Base-by-base conservation (phyloP, 2,113 vertebrate genomes). In the Grus americana region DNA sequence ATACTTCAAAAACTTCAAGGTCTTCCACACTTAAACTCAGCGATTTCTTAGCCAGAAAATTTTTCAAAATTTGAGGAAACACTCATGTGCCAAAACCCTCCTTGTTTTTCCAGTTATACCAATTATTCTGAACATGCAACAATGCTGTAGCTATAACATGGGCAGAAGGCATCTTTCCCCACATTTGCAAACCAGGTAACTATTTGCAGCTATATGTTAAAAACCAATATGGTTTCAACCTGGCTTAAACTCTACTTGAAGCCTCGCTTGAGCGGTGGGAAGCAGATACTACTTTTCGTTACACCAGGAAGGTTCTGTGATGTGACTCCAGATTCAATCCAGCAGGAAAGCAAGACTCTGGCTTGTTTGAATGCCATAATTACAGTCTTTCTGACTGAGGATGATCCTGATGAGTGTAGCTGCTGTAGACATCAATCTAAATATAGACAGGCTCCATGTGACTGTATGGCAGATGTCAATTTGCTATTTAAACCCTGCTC, bases 401-500 rank as follows among this genome's bases (percentile, higher is more conserved):
- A 71, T 92, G 57, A 80, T 90, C 86, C 74, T 75, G 62, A 90
- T 95, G 70, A 75, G 70, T 7, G 16, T 66, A 54, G 52, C 85
- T 75, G 61, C 66, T 79, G 14, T 26, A 90, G 74, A 59, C 57
- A 79, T 92, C 79, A 30, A 47, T 42, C 85, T 78, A 94, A 95
- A 88, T 63, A 90, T 71, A 95, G 74, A 79, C 44, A 27, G 32
- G n/a, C 29, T 70, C 61, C 79, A 49, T 30, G 21, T 38, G 46
- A 92, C 82, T 92, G 44, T 44, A 19, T 26, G 40, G 62, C 79
- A 88, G 82, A 85, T 85, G 82, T 78, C 86, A 88, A 40, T 90
- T 90, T 90, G 47, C 65, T 87, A 47, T 95, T 92, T 93, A 93
- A 93, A 92, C 79, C 47, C 61, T 85, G 38, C 61, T 93, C 46